Conservation (phyloP, 2,113 vertebrate species). For the Mohoua ochrocephala region DNA sequence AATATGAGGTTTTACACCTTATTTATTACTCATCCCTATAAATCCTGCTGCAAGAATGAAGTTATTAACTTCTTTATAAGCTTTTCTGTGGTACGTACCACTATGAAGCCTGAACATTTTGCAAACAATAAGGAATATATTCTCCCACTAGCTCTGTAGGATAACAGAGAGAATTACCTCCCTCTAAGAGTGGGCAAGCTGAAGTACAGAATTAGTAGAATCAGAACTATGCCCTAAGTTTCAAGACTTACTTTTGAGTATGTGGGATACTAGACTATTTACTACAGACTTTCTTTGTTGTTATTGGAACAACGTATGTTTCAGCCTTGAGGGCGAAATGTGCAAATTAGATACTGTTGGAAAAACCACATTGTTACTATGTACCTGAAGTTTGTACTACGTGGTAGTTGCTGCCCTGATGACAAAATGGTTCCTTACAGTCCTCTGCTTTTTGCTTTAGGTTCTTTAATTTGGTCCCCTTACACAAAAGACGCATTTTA, state of each 20-base stretch:
- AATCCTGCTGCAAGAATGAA: not conserved
- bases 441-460: not conserved
- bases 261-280: not conserved
- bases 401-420: not conserved
- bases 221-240: not conserved
- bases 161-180: not conserved
- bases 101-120: not conserved
- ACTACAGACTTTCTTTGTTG: not conserved
- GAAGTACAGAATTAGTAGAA: not conserved
- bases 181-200: not conserved
- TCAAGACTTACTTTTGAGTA: not conserved
- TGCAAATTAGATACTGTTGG: not conserved
- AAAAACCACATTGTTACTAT: not conserved
- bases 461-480: not conserved
- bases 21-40: not conserved
- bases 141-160: not conserved
- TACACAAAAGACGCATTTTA: not conserved
- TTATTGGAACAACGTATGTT: not conserved
- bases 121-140: not conserved
- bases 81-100: not conserved
- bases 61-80: not conserved
- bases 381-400: not conserved
- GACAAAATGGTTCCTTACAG: not conserved
- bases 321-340: not conserved
- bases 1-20: not conserved